A percentile compares a stretch with the other conserved stretches of the same genome.
Evolutionary conservation across 2,888 invertebrate genomes (phyloP).

Genomic region (Coenonympha arcania): DNA sequence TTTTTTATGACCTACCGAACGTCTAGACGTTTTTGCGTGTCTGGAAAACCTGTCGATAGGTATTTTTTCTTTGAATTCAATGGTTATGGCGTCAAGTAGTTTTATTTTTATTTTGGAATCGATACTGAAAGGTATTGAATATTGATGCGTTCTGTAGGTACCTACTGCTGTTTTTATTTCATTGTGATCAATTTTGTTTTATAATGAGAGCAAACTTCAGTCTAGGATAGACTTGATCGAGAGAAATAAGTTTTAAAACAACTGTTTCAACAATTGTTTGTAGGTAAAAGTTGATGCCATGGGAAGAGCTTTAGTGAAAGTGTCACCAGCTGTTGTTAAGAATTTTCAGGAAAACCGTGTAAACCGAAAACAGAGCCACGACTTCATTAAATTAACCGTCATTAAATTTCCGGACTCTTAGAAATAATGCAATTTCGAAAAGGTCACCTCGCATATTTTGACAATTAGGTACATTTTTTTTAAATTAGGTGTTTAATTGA

Average conservation of each 20-base stretch:
- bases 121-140: constrained; percentile 13
- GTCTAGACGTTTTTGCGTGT: constrained; percentile 12
- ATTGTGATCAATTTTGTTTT: neutral
- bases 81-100: constrained; percentile 15
- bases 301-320: too few species aligned
- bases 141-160: neutral
- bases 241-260: neutral
- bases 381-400: too few species aligned
- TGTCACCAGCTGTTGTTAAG: too few species aligned
- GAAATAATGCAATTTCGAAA: too few species aligned
- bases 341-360: too few species aligned
- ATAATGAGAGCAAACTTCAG: neutral
- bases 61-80: constrained; percentile 16
- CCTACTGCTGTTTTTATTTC: neutral
- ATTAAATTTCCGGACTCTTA: too few species aligned
- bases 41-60: constrained; percentile 7
- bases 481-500: too few species aligned
- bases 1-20: constrained; percentile 8
- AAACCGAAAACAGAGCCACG: too few species aligned
- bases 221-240: neutral
- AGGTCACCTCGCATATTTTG: too few species aligned
- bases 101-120: constrained; percentile 13
- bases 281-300: too few species aligned
- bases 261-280: too few species aligned
- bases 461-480: too few species aligned